Evolutionary conservation across 53 echinoderm and acorn worm genomes (phyloP), one percentile per base, ranked within the genome.

Genomic region (Glandiceps talaboti): DNA sequence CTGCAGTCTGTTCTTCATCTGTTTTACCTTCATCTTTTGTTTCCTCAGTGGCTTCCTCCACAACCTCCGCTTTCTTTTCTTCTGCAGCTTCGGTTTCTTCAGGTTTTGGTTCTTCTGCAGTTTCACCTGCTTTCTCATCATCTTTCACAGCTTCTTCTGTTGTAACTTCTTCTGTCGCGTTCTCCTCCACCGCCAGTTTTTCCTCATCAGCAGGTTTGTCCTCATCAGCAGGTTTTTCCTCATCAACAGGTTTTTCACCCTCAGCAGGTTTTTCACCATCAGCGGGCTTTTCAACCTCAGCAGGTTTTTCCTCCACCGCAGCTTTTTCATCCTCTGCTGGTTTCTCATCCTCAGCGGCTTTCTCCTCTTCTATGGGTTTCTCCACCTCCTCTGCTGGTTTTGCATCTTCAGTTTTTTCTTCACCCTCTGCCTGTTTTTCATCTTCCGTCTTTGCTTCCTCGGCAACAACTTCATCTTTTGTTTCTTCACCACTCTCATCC

Each of bases 381-480:
- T 74, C 81, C 27, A 30, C 84, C 33, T 33, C 76, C 14, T 83
- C 81, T 31, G 32, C 77, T 28, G 73, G 30, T 1, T 14, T 73
- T 1, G 26, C 76, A 20, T 77, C 82, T 74, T 80, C 91, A 28
- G 29, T 74, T 14, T 73, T 27, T 28, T 33, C 79, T 32, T 33
- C 79, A 26, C 73, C 76, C 14, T 83, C 81, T 31, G 32, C 77
- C 29, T 77, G 30, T 1, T 14, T 73, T 1, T 26, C 76, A 20
- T 77, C 82, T 74, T 80, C 91, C 26, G 29, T 74, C 14, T 73
- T 27, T 28, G 30, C 79, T 32, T 33, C 79, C 32, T 78, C 73
- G 12, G 79, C 79, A 30, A 64, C 64, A 64, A 32, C 74, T 77
- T 31, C 80, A 26, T 81, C 73, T 80, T 30, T 29, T 73, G 28